A percentile compares a stretch with the other conserved stretches of the same genome.
These are phyloP conservation scores for Papilio protenor DNA, from an alignment of 2,888 invertebrate genomes.

Conservation along the genomic window DNA sequence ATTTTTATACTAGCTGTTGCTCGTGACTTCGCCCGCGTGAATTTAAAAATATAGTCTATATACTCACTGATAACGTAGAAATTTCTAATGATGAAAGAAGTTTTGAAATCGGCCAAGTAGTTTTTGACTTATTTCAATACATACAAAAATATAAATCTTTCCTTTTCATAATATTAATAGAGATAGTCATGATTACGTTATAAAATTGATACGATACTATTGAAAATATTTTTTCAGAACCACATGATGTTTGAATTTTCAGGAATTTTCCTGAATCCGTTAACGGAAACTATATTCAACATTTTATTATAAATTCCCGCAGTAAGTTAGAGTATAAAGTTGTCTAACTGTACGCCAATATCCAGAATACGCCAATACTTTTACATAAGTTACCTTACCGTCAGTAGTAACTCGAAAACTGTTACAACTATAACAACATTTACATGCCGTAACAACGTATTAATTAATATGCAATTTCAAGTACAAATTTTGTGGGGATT, in stretches of 20 bases:
- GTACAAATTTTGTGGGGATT: background rate
- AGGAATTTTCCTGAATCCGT: background rate
- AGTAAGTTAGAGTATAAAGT: background rate
- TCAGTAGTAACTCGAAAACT: background rate
- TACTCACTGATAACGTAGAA: no score
- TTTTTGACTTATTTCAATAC: no score
- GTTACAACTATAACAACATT: background rate
- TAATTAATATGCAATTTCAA: background rate
- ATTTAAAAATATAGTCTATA: no score
- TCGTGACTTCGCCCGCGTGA: no score
- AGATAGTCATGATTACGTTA: background rate
- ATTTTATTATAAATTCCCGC: background rate
- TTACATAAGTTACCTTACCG: background rate
- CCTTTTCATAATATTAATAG: no score
- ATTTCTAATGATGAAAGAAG: no score
- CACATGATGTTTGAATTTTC: background rate
- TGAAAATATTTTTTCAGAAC: background rate
- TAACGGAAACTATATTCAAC: background rate
- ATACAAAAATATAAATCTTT: no score
- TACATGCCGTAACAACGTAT: background rate
- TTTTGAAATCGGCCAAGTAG: no score
- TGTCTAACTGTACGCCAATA: background rate
- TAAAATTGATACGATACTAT: background rate
- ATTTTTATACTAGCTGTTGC: no score
- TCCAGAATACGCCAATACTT: slow-evolving; percentile 6